A percentile compares a stretch with the other conserved stretches of the same genome.
Evolutionary conservation across 92 coral and sea anemone species (phyloP).

Genomic region (Palythoa grandis): DNA sequence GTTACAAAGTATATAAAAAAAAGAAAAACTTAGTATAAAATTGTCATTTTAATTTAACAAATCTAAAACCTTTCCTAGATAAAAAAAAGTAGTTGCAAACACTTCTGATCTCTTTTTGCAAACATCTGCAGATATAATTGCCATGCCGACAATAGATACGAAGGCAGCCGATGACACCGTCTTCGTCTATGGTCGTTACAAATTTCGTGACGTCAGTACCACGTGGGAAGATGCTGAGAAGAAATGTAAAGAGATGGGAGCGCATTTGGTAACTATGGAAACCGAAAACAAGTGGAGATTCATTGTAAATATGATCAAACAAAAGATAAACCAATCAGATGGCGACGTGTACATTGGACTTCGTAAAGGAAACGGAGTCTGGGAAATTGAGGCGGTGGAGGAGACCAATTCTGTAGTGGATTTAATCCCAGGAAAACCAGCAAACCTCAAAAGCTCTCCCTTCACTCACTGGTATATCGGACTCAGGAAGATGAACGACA

Average conservation of each 20-base stretch:
- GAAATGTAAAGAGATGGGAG: slow-evolving; percentile 8
- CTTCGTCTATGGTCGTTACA: not conserved
- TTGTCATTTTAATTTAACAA: too few relatives aligned
- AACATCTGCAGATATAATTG: not conserved
- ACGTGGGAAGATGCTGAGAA: slow-evolving; percentile 32
- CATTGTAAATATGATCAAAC: not conserved
- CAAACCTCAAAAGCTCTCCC: not conserved
- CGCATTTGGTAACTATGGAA: slow-evolving; percentile 34
- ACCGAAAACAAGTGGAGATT: slow-evolving; percentile 4
- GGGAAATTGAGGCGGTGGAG: slow-evolving; percentile 10
- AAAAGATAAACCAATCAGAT: not conserved
- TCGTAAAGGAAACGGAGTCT: slow-evolving; percentile 1
- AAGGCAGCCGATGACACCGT: not conserved
- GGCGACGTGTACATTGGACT: slow-evolving; percentile 14
- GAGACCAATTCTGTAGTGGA: slow-evolving; percentile 5
- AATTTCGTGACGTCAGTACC: slow-evolving; percentile 23
- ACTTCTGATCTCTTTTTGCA: not conserved
- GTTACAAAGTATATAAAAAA: too few relatives aligned
- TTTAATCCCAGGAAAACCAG: not conserved
- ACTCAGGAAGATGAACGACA: not conserved
- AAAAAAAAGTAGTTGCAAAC: not conserved
- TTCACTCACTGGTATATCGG: slow-evolving; percentile 44
- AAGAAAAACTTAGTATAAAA: too few relatives aligned
- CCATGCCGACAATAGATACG: not conserved
- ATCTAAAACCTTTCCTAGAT: not conserved